Conservation (phyloP, 2,113 vertebrate genomes). For the Sapajus apella region DNA sequence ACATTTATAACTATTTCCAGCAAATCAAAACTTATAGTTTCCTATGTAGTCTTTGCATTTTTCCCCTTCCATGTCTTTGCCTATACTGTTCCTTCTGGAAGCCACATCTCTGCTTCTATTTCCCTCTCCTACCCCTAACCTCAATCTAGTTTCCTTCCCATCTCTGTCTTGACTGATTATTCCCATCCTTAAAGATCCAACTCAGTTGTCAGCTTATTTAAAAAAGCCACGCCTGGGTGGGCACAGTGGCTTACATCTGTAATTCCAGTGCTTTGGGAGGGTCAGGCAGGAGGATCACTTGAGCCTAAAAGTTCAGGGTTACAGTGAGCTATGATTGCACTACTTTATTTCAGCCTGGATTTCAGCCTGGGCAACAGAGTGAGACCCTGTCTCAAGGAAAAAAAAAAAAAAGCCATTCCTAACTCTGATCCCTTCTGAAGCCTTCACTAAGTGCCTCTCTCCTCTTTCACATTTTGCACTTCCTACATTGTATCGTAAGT, state of each 20-base stretch:
- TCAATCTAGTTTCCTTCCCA: background rate
- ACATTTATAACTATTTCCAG: background rate
- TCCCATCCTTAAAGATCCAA: background rate
- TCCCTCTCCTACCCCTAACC: background rate
- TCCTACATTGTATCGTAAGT: constrained; percentile 13
- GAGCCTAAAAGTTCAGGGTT: too few relatives aligned
- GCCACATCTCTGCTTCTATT: background rate
- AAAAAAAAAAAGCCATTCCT: background rate
- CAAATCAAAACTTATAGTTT: background rate
- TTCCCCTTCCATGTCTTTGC: background rate
- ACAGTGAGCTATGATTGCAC: too few relatives aligned
- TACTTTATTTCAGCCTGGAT: too few relatives aligned
- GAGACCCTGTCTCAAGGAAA: too few relatives aligned
- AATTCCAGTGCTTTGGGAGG: too few relatives aligned
- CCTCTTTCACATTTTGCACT: constrained; percentile 27
- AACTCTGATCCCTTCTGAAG: background rate
- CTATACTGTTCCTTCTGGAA: background rate
- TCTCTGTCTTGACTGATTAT: background rate
- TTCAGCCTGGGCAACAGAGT: too few relatives aligned
- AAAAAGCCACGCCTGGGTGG: background rate
- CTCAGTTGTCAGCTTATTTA: background rate
- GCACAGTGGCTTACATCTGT: too few relatives aligned
- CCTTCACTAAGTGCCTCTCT: background rate
- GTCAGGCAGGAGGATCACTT: too few relatives aligned
- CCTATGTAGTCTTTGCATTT: background rate